phyloP scores from a whole-genome alignment of 2,888 invertebrate species.

The Heliconius hortense region DNA sequence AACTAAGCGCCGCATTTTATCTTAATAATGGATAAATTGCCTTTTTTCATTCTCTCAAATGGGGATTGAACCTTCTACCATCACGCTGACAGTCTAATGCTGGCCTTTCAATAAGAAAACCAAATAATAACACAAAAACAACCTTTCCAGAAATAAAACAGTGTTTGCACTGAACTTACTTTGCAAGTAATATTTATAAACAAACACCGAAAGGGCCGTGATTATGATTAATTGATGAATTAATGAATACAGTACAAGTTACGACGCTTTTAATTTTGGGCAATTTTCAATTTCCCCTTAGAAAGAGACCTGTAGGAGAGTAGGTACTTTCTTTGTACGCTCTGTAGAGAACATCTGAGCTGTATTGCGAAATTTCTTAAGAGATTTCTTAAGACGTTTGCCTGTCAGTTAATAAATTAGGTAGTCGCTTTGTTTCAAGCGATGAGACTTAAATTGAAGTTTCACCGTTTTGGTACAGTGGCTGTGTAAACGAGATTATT shows the following conservation, averaged over 20 bases:
- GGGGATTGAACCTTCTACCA: not conserved
- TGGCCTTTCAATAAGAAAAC: no score
- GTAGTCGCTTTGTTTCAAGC: not conserved
- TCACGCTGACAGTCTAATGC: not conserved
- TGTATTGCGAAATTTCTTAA: constrained; percentile 8
- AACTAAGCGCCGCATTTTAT: not conserved
- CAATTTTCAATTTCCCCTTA: constrained; percentile 2
- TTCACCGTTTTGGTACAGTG: no score
- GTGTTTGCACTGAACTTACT: not conserved
- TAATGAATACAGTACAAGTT: constrained; percentile 2
- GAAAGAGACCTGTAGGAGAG: not conserved
- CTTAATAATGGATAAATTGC: not conserved
- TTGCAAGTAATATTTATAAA: not conserved
- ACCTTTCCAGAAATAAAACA: not conserved
- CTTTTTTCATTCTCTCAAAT: not conserved
- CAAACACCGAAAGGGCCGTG: not conserved
- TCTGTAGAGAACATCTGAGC: constrained; percentile 4
- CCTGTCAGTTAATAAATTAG: constrained; percentile 15
- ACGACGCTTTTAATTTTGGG: constrained; percentile 1
- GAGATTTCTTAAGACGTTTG: constrained; percentile 4
- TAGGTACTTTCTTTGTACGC: not conserved
- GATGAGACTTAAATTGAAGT: no score
- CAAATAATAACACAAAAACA: not conserved
- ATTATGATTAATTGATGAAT: constrained; percentile 10
- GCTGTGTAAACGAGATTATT: no score